phyloP scores from a whole-genome alignment of 2,888 invertebrate species.

The Pyrrhosoma nymphula region DNA sequence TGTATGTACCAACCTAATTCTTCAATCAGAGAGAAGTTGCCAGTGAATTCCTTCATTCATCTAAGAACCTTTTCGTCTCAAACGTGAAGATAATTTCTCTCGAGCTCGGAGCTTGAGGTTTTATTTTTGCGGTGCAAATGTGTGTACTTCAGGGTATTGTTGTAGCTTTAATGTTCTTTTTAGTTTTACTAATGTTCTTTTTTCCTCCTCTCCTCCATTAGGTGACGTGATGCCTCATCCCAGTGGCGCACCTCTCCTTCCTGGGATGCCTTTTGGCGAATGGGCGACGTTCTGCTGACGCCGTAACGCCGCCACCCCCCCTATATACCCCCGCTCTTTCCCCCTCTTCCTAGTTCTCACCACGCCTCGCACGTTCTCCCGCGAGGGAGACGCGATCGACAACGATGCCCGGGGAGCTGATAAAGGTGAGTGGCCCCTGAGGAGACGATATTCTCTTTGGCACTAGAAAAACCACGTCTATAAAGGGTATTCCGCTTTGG shows the following conservation, averaged over 20 bases:
- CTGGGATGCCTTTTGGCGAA: conserved; percentile 52
- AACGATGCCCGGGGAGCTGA: conserved; percentile 60
- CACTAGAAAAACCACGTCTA: not conserved
- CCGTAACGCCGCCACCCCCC: conserved; percentile 21
- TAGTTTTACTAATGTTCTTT: not conserved
- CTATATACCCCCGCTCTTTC: not conserved
- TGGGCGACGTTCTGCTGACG: conserved; percentile 30
- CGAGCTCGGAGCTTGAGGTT: too few species aligned
- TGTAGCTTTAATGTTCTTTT: too few species aligned
- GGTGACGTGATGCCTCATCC: conserved; percentile 56
- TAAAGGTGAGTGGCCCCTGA: conserved; percentile 48
- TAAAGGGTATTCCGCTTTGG: not conserved
- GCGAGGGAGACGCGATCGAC: conserved; percentile 24
- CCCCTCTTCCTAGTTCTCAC: not conserved
- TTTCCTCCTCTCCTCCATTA: not conserved
- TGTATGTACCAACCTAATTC: too few species aligned
- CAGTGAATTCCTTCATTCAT: too few species aligned
- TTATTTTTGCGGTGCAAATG: too few species aligned
- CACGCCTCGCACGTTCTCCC: conserved; percentile 44
- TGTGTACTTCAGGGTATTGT: too few species aligned
- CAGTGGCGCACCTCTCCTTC: conserved; percentile 34
- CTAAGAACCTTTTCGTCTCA: too few species aligned
- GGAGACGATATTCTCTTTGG: not conserved
- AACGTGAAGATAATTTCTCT: too few species aligned
- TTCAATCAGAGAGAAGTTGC: too few species aligned